phyloP scores from a whole-genome alignment of 2,888 invertebrate genomes.

The Sylvicola cinctus region DNA sequence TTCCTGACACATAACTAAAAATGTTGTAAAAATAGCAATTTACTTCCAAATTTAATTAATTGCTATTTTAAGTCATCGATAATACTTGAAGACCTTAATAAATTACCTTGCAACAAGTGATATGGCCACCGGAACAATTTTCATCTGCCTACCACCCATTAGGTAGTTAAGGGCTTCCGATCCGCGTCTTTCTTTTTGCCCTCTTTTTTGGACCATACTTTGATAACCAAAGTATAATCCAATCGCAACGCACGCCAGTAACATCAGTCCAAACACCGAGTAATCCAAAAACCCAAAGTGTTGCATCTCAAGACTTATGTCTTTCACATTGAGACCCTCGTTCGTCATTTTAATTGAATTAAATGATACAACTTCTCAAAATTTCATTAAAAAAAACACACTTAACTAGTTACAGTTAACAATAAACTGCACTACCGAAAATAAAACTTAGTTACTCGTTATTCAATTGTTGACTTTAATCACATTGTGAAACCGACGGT shows the following conservation, averaged over 20 bases:
- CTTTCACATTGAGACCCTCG: background rate
- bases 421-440: too few species aligned
- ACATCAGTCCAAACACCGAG: background rate
- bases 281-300: background rate
- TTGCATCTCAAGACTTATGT: background rate
- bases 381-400: too few species aligned
- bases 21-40: background rate
- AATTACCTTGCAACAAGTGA: conserved; percentile 63
- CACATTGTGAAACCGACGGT: too few species aligned
- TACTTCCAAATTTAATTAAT: too few species aligned
- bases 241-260: background rate
- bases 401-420: too few species aligned
- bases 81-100: too few species aligned
- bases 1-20: conserved; percentile 48
- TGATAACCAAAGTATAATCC: background rate
- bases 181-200: conserved; percentile 15
- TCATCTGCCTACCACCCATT: conserved; percentile 64
- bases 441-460: too few species aligned
- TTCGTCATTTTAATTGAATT: background rate
- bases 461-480: too few species aligned
- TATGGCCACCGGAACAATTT: conserved; percentile 61
- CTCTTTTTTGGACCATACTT: background rate
- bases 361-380: too few species aligned
- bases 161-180: conserved; percentile 42
- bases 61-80: too few species aligned